Evolutionary conservation across 2,888 invertebrate species (phyloP), one percentile per base, ranked within the genome.

Genomic region (Heterodera filipjevi): DNA sequence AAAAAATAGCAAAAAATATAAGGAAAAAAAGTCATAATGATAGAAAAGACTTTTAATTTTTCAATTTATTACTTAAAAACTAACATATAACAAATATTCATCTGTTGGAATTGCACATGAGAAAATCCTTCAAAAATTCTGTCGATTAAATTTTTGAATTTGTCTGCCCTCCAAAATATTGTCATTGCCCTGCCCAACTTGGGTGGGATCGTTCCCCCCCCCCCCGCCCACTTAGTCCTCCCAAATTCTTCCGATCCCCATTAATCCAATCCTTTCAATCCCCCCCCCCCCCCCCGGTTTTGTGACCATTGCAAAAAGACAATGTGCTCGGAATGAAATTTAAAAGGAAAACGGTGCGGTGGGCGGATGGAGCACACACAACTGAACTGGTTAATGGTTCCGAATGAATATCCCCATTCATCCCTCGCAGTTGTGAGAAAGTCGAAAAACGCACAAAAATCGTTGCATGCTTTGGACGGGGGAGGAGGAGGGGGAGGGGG

Each of bases 161-260:
- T 27, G n/a, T 59, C 59, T 22, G 16, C 53, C 53, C n/a, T 8
- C 59, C 8, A n/a, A 39, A 6, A n/a, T 59, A n/a, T 59, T 59
- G n/a, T 6, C 59, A 2, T 59, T 27, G 10, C n/a, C 59, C 59
- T 10, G 39, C 12, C 39, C 59, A n/a, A 8, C 59, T 27, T 59
- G 53, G 53, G 53, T 53, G 53, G 53, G 53, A 53, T 39, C 49
- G 16, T 59, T n/a, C 27, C 59, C 59, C n/a, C n/a, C 59, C 59
- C 59, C n/a, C 27, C 22, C 59, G 53, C 44, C 6, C 49, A 2
- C 49, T 39, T 12, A 6, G 39, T 39, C 39, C 39, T 10, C 39
- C 39, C 49, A 14, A 49, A 59, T 59, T 27, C 59, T 59, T 59
- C 59, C 59, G 59, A 59, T 59, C n/a, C 59, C 59, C 59, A 59